These are phyloP conservation scores for Albula goreensis DNA, from an alignment of 2,113 vertebrate species.

Conservation along the genomic window DNA sequence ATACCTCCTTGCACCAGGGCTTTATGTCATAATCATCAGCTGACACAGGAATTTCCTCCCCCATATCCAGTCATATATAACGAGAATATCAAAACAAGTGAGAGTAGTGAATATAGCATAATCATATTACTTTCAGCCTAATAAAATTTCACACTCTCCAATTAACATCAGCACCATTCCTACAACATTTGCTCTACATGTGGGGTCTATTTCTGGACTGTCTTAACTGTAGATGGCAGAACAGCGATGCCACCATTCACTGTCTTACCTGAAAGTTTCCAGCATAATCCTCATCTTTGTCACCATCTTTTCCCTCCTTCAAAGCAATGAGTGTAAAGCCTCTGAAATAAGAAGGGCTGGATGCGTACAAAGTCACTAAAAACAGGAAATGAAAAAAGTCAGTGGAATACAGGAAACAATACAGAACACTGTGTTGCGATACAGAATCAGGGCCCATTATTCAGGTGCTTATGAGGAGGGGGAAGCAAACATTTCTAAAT, in stretches of 20 bases:
- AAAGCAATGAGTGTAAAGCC: conserved; percentile 92
- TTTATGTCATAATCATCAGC: neutral
- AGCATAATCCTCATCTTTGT: conserved; percentile 83
- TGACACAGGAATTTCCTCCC: too few species aligned
- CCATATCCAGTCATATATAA: neutral
- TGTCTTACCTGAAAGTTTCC: conserved; percentile 89
- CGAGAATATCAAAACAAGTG: neutral
- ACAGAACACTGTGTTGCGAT: neutral
- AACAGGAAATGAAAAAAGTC: conserved; percentile 39
- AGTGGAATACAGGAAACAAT: neutral
- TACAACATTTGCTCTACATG: neutral
- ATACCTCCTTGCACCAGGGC: neutral
- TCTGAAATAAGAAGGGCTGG: conserved; percentile 88
- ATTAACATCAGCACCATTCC: neutral
- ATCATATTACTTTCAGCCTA: neutral
- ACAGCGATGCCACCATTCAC: neutral
- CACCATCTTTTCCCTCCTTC: conserved; percentile 88
- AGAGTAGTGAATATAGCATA: neutral
- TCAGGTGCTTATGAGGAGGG: neutral
- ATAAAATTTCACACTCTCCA: too few species aligned
- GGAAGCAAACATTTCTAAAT: neutral
- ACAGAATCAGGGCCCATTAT: neutral
- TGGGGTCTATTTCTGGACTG: neutral
- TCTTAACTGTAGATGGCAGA: neutral
- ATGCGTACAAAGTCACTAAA: conserved; percentile 84